phyloP scores from a whole-genome alignment of 2,888 invertebrate genomes.

The Operophtera brumata region DNA sequence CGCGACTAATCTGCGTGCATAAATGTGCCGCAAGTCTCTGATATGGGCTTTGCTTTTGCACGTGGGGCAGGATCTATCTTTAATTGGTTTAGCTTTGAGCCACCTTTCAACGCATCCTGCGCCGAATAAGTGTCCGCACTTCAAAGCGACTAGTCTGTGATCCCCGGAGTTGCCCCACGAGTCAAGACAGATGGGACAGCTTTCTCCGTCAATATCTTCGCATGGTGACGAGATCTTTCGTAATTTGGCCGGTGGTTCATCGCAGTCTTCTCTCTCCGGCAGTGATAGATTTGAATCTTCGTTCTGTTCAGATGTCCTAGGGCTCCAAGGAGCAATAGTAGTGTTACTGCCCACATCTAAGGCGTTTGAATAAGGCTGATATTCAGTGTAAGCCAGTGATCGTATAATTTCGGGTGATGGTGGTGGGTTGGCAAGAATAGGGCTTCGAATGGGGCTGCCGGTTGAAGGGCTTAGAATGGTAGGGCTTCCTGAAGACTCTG shows the following conservation, averaged over 20 bases:
- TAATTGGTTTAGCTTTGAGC: constrained; percentile 80
- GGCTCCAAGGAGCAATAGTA: neutral
- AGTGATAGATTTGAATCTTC: constrained; percentile 4
- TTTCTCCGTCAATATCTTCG: constrained; percentile 83
- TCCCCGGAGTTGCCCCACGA: constrained; percentile 92
- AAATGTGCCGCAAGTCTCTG: constrained; percentile 88
- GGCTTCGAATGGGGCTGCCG: neutral
- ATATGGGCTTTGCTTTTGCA: constrained; percentile 88
- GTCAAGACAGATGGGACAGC: constrained; percentile 94
- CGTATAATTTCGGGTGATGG: neutral
- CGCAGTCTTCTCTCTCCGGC: constrained; percentile 1
- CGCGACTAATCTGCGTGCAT: constrained; percentile 87
- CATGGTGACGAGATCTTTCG: constrained; percentile 48
- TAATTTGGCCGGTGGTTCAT: constrained; percentile 50
- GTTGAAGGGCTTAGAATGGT: neutral
- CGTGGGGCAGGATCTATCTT: constrained; percentile 89
- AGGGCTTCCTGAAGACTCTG: constrained; percentile 2
- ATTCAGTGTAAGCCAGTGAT: neutral
- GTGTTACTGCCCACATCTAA: neutral
- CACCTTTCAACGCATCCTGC: constrained; percentile 88
- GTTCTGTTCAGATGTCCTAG: neutral
- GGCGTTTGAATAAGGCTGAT: neutral
- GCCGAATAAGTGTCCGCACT: constrained; percentile 97
- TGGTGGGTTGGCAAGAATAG: neutral
- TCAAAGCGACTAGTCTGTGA: constrained; percentile 91